Evolutionary conservation across 2,113 vertebrate species (phyloP), one percentile per base, ranked within the genome.

Genomic region (Rutilus rutilus): DNA sequence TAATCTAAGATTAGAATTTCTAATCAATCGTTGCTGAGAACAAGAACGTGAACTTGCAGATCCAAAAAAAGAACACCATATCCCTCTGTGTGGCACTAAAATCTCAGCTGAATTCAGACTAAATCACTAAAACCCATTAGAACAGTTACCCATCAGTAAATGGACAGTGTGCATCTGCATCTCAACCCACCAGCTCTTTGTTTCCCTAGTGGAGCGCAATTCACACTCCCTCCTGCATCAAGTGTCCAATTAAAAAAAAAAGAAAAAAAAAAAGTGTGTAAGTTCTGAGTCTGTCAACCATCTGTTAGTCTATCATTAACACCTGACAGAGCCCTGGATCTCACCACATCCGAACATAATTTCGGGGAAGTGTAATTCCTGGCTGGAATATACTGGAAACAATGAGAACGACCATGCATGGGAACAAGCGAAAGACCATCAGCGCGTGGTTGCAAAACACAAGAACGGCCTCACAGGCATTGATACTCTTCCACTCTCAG

Each of bases 281-380:
- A 23, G 10, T 19, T 23, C 60, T 75, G 79, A 75, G 14, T 76
- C 23, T 74, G 78, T 45, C 52, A 69, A 78, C 81, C 78, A 82
- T 88, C 84, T 83, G 84, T 78, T 88, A 86, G 80, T 75, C 79
- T 74, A 86, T 86, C 87, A 83, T 88, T 88, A 86, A 86, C 87
- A 88, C 84, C 39, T 62, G 81, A 71, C 81, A 69, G 78, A 67
- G 39, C 9, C 42, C 23, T 47, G 21, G 64, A 79, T 60, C 33
- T 39, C 21, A 59, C 30, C 36, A 47, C 78, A 65, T 82, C 19
- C 8, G 7, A 33, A 52, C 78, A 81, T 81, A n/a, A 27, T 81
- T 60, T 62, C 14, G 1, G 54, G 19, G 11, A 62, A 62, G 11
- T 25, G 11, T 62, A 57, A 57, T 42, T 62, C n/a, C 52, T 79